phyloP scores from a whole-genome alignment of 2,797 vertebrate genomes.

The Vespertilio murinus region DNA sequence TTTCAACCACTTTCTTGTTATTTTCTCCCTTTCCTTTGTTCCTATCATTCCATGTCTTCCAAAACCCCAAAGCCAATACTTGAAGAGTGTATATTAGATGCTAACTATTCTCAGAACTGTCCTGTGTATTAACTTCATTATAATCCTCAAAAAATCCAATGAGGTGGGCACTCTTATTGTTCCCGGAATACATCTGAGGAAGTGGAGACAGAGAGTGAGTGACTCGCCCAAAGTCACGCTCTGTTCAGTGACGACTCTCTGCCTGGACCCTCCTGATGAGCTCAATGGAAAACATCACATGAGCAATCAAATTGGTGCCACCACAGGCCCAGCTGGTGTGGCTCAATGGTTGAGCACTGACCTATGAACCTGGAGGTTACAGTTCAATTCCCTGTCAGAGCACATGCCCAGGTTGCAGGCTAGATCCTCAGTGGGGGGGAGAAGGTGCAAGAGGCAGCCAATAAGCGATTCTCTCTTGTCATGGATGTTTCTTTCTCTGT shows the following conservation, averaged over 20 bases:
- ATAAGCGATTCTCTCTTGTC: no score
- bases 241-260: not conserved
- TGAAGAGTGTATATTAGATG: not conserved
- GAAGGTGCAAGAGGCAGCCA: no score
- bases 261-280: not conserved
- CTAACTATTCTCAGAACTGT: not conserved
- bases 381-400: no score
- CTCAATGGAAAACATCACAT: not conserved
- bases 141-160: not conserved
- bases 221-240: not conserved
- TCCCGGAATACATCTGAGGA: not conserved
- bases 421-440: no score
- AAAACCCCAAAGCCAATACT: not conserved
- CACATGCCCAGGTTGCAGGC: no score
- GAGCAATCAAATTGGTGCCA: not conserved
- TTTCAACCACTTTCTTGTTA: not conserved
- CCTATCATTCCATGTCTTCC: not conserved
- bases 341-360: no score
- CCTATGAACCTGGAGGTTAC: no score
- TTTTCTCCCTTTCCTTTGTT: not conserved
- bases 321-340: no score
- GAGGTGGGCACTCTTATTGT: no score
- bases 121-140: not conserved
- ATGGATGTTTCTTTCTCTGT: no score
- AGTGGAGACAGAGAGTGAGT: not conserved